Conservation (phyloP, 2,113 vertebrate genomes). For the Xiphophorus hellerii region DNA sequence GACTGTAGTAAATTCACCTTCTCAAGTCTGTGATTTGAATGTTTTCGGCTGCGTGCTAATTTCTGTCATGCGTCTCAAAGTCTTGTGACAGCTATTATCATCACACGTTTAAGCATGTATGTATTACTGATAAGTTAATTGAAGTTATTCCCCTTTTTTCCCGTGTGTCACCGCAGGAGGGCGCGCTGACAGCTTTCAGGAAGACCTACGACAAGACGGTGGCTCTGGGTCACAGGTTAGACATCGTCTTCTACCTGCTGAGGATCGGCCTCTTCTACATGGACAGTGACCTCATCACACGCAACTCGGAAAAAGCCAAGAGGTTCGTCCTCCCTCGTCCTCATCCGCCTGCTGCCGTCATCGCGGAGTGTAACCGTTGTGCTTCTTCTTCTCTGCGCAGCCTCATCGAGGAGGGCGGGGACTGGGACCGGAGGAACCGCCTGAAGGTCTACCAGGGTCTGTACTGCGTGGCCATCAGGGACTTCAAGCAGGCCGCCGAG, state of each 20-base stretch:
- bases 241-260: constrained; percentile 97
- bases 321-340: constrained; percentile 78
- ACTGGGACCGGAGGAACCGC: constrained; percentile 97
- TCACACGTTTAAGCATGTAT: too few relatives aligned
- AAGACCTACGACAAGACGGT: constrained; percentile 98
- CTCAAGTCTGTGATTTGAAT: too few relatives aligned
- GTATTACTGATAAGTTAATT: too few relatives aligned
- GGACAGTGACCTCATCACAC: constrained; percentile 98
- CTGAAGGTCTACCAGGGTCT: constrained; percentile 98
- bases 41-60: too few relatives aligned
- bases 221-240: constrained; percentile 93
- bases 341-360: neutral
- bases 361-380: neutral
- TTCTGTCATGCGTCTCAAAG: too few relatives aligned
- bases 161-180: constrained; percentile 82
- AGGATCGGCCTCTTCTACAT: constrained; percentile 98
- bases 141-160: too few relatives aligned
- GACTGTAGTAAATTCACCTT: too few relatives aligned
- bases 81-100: too few relatives aligned
- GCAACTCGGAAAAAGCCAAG: constrained; percentile 97
- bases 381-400: constrained; percentile 68
- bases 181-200: constrained; percentile 92
- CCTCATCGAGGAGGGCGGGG: constrained; percentile 97
- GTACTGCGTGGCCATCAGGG: constrained; percentile 95
- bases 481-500: constrained; percentile 97